These are phyloP conservation scores for Bombyx huttoni DNA, from an alignment of 2,888 invertebrate species.

Conservation along the genomic window DNA sequence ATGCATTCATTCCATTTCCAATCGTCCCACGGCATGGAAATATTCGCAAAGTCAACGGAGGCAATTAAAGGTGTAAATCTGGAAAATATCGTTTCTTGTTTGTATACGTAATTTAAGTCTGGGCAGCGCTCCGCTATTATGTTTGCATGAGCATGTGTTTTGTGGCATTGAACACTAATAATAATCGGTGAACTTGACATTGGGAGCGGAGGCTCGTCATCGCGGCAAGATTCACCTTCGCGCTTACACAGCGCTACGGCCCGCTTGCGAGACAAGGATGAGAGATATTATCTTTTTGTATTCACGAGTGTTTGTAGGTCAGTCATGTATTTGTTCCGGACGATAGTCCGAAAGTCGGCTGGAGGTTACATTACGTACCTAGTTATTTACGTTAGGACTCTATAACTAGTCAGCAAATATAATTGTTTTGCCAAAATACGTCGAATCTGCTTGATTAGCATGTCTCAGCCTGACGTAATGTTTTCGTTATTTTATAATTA, in stretches of 20 bases:
- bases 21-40: neutral
- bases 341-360: conserved; percentile 70
- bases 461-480: conserved; percentile 11
- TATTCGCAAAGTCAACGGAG: conserved; percentile 4
- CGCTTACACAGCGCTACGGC: conserved; percentile 31
- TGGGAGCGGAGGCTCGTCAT: conserved; percentile 70
- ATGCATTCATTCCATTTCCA: no score
- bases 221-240: conserved; percentile 51
- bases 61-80: conserved; percentile 6
- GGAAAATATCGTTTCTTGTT: neutral
- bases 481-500: conserved; percentile 11
- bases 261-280: conserved; percentile 43
- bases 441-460: conserved; percentile 18
- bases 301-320: conserved; percentile 67
- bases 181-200: conserved; percentile 73
- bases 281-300: conserved; percentile 48
- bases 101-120: conserved; percentile 3
- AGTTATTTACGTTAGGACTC: conserved; percentile 43
- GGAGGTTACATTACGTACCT: conserved; percentile 65
- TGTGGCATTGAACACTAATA: conserved; percentile 70
- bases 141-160: conserved; percentile 63
- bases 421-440: conserved; percentile 18
- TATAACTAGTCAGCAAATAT: conserved; percentile 29
- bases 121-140: conserved; percentile 39
- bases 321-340: conserved; percentile 69